Evolutionary conservation across 2,888 invertebrate genomes (phyloP), one percentile per base, ranked within the genome.

Genomic region (Nephrotoma guestfalica): DNA sequence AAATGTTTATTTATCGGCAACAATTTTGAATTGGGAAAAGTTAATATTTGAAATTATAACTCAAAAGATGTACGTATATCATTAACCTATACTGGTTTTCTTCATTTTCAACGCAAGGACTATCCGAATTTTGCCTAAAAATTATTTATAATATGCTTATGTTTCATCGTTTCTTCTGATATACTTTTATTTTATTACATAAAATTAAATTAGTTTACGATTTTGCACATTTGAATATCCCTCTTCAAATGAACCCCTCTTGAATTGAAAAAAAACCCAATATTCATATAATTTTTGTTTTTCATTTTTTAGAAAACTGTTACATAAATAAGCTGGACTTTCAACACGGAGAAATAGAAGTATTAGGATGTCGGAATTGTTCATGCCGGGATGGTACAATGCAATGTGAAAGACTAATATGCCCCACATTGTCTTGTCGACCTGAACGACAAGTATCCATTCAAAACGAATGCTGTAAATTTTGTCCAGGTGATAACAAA

Each of bases 391-490:
- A 97, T 91, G 97, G 97, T 86, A 94, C 93, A 89, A 96, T 97
- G 95, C 93, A 94, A 89, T 97, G 97, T 92, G 93, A 95, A 45
- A 94, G 94, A 89, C 93, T 93, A 87, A 94, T 93, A 89, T 97
- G 97, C 92, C 96, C 97, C 86, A 93, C 93, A 89, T 93, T 97
- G 89, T 94, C 95, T 86, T 97, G 97, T 92, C 95, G 96, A 88
- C 93, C 93, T 86, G 93, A 94, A 88, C 94, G 96, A 90, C 96
- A 96, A 92, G 95, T 97, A 91, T 94, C 94, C 89, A 95, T 96
- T 88, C 95, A 96, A 86, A 97, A 96, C 87, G 96, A 96, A 91
- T 97, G 97, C 92, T 97, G 97, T 93, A 96, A 96, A 91, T 96
- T 96, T 90, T 97, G 97, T 91, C 96, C 95, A 92, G 97, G 97